phyloP scores from a whole-genome alignment of 2,797 vertebrate genomes.

The Triplophysa yarkandensis region DNA sequence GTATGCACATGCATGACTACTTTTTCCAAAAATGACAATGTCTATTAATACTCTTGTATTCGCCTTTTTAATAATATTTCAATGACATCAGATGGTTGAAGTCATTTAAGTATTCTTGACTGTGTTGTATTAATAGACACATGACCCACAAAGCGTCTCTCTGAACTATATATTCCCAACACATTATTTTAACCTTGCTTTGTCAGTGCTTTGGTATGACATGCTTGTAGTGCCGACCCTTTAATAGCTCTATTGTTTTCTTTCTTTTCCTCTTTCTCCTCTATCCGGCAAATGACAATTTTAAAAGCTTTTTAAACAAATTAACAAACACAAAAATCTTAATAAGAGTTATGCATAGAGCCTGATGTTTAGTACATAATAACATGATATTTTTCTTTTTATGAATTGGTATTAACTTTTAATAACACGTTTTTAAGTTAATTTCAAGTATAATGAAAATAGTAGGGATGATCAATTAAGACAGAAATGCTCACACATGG shows the following conservation, averaged over 20 bases:
- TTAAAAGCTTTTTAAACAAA: no score
- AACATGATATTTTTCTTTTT: no score
- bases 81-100: conserved; percentile 13
- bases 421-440: no score
- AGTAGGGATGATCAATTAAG: no score
- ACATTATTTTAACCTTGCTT: conserved; percentile 45
- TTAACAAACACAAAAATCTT: no score
- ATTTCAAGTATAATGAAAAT: no score
- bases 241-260: not conserved
- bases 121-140: conserved; percentile 34
- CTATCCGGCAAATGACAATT: no score
- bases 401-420: no score
- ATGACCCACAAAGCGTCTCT: conserved; percentile 48
- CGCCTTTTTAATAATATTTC: conserved; percentile 21
- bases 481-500: no score
- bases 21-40: conserved; percentile 24
- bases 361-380: no score
- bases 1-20: not conserved
- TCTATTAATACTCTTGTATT: conserved; percentile 31
- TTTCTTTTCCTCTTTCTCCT: not conserved
- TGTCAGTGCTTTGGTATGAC: conserved; percentile 43
- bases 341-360: no score
- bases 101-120: conserved; percentile 30
- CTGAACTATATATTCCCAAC: conserved; percentile 37
- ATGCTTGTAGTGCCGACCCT: conserved; percentile 23